phyloP scores from a whole-genome alignment of 2,797 vertebrate genomes.

The Sebastes goodei region DNA sequence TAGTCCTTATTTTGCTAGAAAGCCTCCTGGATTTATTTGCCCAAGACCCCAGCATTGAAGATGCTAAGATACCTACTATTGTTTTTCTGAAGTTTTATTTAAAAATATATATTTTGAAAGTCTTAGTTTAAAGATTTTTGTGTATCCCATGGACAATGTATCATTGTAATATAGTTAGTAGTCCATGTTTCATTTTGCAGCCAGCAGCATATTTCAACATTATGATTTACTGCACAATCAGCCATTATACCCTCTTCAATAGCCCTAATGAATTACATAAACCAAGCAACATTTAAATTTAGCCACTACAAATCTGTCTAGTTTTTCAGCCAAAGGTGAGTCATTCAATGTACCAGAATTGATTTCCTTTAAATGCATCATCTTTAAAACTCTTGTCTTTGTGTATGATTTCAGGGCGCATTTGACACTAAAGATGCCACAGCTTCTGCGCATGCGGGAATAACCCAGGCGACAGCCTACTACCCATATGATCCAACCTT shows the following conservation, averaged over 20 bases:
- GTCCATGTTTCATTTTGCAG: background rate
- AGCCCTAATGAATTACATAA: background rate
- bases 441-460: constrained; percentile 92
- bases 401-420: constrained; percentile 87
- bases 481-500: constrained; percentile 95
- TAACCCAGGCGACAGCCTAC: constrained; percentile 91
- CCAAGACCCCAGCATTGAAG: background rate
- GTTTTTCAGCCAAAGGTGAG: background rate
- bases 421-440: constrained; percentile 94
- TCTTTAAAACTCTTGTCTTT: constrained; percentile 13
- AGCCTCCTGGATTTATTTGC: background rate
- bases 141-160: background rate
- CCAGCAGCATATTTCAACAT: background rate
- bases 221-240: background rate
- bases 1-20: background rate
- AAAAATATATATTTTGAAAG: background rate
- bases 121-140: background rate
- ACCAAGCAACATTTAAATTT: background rate
- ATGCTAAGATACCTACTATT: background rate
- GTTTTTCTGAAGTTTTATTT: background rate
- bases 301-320: background rate
- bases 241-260: background rate
- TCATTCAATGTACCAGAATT: background rate
- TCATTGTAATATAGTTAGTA: background rate
- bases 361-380: background rate